Conservation (phyloP, 2,113 vertebrate genomes). For the Prunella himalayana region DNA sequence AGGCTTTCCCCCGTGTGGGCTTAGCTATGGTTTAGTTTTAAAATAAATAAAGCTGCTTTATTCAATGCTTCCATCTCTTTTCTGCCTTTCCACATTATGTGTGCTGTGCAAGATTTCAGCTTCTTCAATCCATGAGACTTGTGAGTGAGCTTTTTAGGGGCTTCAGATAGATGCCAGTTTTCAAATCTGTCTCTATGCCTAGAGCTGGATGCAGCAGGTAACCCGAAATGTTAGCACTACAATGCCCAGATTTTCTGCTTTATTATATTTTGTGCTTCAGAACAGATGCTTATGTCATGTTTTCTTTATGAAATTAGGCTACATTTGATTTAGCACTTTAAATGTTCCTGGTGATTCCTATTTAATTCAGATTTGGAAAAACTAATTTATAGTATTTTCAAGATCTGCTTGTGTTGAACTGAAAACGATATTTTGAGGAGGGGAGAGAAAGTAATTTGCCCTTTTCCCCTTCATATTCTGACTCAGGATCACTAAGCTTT, state of each 20-base stretch:
- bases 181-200: not conserved
- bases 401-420: not conserved
- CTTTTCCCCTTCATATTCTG: not conserved
- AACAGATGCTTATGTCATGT: not conserved
- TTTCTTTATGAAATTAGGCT: not conserved
- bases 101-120: not conserved
- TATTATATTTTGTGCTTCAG: not conserved
- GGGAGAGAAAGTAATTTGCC: not conserved
- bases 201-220: not conserved
- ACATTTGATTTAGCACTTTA: not conserved
- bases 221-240: not conserved
- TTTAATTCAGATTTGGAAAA: not conserved
- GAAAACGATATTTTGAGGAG: not conserved
- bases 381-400: not conserved
- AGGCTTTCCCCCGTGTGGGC: not conserved
- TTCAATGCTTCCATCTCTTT: constrained; percentile 15
- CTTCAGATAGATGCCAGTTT: not conserved
- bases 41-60: not conserved
- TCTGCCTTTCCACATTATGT: not conserved
- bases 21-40: not conserved
- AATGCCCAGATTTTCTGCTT: not conserved
- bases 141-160: not conserved
- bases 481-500: not conserved
- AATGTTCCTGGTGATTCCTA: not conserved
- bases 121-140: not conserved